phyloP scores from a whole-genome alignment of 23 tunicate species.

The Trididemnum clinides region DNA sequence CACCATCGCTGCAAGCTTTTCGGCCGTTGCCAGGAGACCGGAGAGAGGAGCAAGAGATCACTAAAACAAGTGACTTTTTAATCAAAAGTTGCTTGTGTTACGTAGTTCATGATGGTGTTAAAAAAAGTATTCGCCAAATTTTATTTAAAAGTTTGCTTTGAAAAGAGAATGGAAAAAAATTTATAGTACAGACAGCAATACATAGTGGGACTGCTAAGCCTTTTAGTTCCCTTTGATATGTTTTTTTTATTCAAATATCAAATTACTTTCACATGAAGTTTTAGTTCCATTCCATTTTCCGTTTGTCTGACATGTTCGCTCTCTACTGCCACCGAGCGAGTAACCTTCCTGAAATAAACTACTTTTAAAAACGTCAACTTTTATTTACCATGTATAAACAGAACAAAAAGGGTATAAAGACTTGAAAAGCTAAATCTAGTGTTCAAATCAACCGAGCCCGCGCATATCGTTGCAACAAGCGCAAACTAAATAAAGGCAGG shows the following conservation, averaged over 20 bases:
- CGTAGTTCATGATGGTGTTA: too few species aligned
- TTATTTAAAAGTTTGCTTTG: too few species aligned
- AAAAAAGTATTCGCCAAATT: too few species aligned
- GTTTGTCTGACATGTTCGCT: slow-evolving; percentile 58
- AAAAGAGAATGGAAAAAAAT: too few species aligned
- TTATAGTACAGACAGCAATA: too few species aligned
- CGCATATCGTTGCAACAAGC: too few species aligned
- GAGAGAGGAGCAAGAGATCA: slow-evolving; percentile 68
- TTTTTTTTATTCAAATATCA: not conserved
- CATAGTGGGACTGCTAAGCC: too few species aligned
- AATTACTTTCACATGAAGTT: slow-evolving; percentile 48
- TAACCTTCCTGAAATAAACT: slow-evolving; percentile 72
- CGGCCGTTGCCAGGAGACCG: slow-evolving; percentile 81
- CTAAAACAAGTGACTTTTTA: slow-evolving; percentile 36
- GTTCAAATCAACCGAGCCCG: too few species aligned
- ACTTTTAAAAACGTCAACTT: not conserved
- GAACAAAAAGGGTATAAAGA: not conserved
- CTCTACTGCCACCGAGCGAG: slow-evolving; percentile 46
- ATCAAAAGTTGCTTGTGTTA: not conserved
- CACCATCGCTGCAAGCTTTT: slow-evolving; percentile 71
- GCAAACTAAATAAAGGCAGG: too few species aligned
- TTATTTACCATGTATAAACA: not conserved
- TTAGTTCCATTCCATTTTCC: slow-evolving; percentile 59
- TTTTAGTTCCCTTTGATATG: not conserved
- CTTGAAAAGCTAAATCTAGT: not conserved